Evolutionary conservation across 2,888 invertebrate genomes (phyloP).

Genomic region (Aporophyla nigra): DNA sequence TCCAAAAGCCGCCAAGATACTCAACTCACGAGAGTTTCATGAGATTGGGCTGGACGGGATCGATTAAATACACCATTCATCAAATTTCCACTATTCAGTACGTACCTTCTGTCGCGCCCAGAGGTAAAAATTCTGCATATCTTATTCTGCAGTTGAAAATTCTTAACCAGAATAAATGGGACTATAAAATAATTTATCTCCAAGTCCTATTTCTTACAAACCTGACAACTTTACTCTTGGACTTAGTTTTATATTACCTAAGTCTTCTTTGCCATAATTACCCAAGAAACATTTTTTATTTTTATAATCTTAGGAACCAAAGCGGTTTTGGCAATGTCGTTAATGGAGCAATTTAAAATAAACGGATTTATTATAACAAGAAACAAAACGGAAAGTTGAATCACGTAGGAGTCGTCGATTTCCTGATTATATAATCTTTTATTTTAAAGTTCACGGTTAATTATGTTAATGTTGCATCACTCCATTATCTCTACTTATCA

Average conservation of each 20-base stretch:
- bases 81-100: conserved; percentile 24
- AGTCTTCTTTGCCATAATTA: conserved; percentile 4
- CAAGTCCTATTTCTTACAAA: not conserved
- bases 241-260: not conserved
- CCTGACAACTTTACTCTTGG: conserved; percentile 4
- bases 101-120: not conserved
- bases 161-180: conserved; percentile 11
- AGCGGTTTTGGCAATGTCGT: conserved; percentile 21
- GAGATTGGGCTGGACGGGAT: conserved; percentile 8
- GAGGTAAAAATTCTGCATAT: conserved; percentile 10
- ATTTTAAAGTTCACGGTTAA: conserved; percentile 72
- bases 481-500: conserved; percentile 58
- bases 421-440: conserved; percentile 64
- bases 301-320: conserved; percentile 25
- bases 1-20: not conserved
- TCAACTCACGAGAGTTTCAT: not conserved
- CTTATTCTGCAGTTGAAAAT: conserved; percentile 19
- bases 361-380: conserved; percentile 34
- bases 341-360: conserved; percentile 40
- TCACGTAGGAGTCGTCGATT: conserved; percentile 38
- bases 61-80: conserved; percentile 28
- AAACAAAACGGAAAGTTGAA: conserved; percentile 45
- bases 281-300: conserved; percentile 12
- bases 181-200: conserved; percentile 19
- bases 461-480: conserved; percentile 58